phyloP scores from a whole-genome alignment of 1,140 invertebrate species.

The Hycleus cichorii region DNA sequence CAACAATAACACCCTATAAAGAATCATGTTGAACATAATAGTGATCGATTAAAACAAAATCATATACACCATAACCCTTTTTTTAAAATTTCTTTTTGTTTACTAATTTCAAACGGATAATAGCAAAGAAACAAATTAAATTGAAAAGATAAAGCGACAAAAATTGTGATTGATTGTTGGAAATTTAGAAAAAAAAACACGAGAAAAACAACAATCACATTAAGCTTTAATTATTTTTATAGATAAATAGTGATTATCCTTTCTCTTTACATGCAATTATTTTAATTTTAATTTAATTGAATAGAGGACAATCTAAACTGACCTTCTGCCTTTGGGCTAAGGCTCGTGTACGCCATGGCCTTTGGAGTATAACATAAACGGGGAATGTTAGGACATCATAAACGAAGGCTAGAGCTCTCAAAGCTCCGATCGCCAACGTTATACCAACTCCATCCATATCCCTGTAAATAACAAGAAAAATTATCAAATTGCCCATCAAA shows the following conservation, averaged over 20 bases:
- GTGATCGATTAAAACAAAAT: neutral
- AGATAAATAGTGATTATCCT: neutral
- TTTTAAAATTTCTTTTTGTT: neutral
- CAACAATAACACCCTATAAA: conserved; percentile 37
- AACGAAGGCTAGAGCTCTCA: conserved; percentile 70
- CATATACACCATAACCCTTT: neutral
- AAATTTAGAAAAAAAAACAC: neutral
- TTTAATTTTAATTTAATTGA: neutral
- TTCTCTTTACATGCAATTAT: neutral
- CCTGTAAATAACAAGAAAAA: conserved; percentile 45
- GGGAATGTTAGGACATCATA: conserved; percentile 88
- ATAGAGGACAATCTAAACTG: conserved; percentile 26
- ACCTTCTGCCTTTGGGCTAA: conserved; percentile 71
- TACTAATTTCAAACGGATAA: neutral
- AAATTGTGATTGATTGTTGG: neutral
- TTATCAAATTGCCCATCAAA: neutral
- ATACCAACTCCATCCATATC: conserved; percentile 72
- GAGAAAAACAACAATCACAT: neutral
- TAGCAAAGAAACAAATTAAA: neutral
- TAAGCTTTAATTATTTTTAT: neutral
- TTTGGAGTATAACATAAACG: conserved; percentile 77
- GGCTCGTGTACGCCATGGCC: conserved; percentile 76
- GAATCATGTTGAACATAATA: conserved; percentile 14
- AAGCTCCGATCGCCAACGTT: conserved; percentile 60
- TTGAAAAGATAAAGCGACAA: neutral